Base-by-base conservation (phyloP, 2,113 vertebrate species). In the Desmodus rotundus region DNA sequence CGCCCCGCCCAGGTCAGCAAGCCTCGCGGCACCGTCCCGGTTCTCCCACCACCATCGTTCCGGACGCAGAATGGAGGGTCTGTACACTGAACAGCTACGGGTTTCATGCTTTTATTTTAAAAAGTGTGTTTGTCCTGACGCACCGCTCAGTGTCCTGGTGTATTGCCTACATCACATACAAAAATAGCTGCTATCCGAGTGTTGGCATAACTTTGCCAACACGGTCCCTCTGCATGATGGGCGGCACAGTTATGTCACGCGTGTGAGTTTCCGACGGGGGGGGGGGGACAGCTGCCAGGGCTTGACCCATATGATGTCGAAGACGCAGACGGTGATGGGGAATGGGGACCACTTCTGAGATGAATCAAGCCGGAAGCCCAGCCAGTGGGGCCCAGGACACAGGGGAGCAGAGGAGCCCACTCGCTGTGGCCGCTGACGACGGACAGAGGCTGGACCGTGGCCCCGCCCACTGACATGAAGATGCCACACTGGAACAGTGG, bases 61-160 rank as follows among this genome's bases (percentile, higher is more conserved):
- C 93, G 97, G 97, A 94, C 96, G 97, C 4, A 33, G 83, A 93
- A 90, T 8, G 94, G 96, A 92, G 95, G 93, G 95, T 98, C 97
- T 98, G 95, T 98, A 98, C 97, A 98, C 93, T 96, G 95, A 96
- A 98, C 96, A 96, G 94, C 91, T 96, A 89, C 77, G 38, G 56
- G 58, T 68, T n/a, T 83, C 96, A 80, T 85, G 95, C 97, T 96
- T 86, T 82, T 88, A 87, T 73, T 82, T 92, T 63, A 28, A 43
- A 82, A 93, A 97, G 98, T 87, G 95, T 96, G 93, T 98, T 95
- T 97, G 86, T 96, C 97, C 97, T 96, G 90, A 96, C 84, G 97
- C 93, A 96, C 96, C 83, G 0, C n/a, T 78, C 28, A 78, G 97
- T 95, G 96, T 97, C 96, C 96, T 93, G 17, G 89, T 93, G 92